Conservation (phyloP, 64 coral and sea anemone genomes). For the Pachyseris speciosa region DNA sequence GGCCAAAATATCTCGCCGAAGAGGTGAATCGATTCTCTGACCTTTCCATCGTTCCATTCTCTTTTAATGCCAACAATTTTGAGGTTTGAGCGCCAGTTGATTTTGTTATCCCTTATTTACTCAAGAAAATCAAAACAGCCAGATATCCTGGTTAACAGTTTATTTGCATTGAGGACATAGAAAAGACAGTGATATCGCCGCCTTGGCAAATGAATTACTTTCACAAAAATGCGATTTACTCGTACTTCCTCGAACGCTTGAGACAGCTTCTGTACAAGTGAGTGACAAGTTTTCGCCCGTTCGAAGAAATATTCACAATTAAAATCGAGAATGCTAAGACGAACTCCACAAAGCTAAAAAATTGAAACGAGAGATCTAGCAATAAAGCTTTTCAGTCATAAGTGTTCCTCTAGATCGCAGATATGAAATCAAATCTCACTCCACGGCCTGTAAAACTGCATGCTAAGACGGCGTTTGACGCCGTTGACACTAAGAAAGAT, state of each 20-base stretch:
- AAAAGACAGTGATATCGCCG: constrained; percentile 45
- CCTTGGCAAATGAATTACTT: constrained; percentile 44
- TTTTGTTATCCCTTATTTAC: constrained; percentile 58
- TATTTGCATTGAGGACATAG: constrained; percentile 83
- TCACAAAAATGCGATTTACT: constrained; percentile 12
- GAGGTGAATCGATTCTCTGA: constrained; percentile 20
- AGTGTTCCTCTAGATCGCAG: constrained; percentile 19
- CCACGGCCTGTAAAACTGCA: not conserved
- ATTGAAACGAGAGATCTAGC: not conserved
- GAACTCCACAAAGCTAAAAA: not conserved
- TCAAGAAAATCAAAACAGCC: constrained; percentile 75
- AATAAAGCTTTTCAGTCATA: not conserved
- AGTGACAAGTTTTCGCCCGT: not conserved
- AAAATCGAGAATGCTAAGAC: constrained; percentile 22
- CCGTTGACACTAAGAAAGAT: constrained; percentile 48
- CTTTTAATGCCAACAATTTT: constrained; percentile 5
- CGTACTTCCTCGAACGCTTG: not conserved
- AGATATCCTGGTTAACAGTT: constrained; percentile 79
- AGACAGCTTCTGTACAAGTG: not conserved
- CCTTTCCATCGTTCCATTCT: constrained; percentile 38
- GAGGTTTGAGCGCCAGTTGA: constrained; percentile 32
- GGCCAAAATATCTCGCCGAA: not conserved
- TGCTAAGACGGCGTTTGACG: constrained; percentile 77
- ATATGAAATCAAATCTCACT: constrained; percentile 16
- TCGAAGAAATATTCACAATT: constrained; percentile 13